These are phyloP conservation scores for Drosophila suboccidentalis DNA, from an alignment of 2,888 invertebrate species.

Conservation along the genomic window DNA sequence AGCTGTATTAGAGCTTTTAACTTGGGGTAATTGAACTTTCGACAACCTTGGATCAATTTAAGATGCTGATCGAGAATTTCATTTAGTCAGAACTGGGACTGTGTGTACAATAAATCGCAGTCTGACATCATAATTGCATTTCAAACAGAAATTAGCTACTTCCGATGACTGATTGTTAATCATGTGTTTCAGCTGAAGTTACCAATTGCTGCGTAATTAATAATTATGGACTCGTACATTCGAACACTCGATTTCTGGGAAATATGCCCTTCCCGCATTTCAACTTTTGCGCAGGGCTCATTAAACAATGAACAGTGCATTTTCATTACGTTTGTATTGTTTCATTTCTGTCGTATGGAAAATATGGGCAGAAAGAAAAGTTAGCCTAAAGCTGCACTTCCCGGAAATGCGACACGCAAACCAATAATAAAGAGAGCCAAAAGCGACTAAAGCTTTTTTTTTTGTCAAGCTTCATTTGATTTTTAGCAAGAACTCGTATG, in stretches of 20 bases:
- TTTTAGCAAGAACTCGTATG: constrained; percentile 42
- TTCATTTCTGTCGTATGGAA: not conserved
- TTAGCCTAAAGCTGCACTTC: constrained; percentile 39
- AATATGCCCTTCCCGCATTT: constrained; percentile 25
- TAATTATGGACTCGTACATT: constrained; percentile 19
- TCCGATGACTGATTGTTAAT: constrained; percentile 33
- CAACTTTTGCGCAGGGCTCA: constrained; percentile 9
- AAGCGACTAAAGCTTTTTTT: constrained; percentile 16
- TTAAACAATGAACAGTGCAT: constrained; percentile 56
- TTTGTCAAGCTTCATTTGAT: constrained; percentile 31
- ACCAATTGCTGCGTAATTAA: constrained; percentile 36
- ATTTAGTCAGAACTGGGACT: not conserved
- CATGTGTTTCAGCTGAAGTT: constrained; percentile 28
- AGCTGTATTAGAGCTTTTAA: not conserved
- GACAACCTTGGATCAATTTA: constrained; percentile 1
- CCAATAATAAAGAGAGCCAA: constrained; percentile 9
- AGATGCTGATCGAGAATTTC: not conserved
- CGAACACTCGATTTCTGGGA: constrained; percentile 34
- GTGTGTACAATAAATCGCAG: constrained; percentile 18
- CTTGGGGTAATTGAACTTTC: not conserved
- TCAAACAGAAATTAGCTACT: constrained; percentile 34
- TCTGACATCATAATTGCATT: constrained; percentile 39
- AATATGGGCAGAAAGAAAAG: not conserved
- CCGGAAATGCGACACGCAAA: constrained; percentile 51
- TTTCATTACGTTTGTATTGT: constrained; percentile 28